Conservation (phyloP, 2,113 vertebrate genomes). For the Cebus imitator region DNA sequence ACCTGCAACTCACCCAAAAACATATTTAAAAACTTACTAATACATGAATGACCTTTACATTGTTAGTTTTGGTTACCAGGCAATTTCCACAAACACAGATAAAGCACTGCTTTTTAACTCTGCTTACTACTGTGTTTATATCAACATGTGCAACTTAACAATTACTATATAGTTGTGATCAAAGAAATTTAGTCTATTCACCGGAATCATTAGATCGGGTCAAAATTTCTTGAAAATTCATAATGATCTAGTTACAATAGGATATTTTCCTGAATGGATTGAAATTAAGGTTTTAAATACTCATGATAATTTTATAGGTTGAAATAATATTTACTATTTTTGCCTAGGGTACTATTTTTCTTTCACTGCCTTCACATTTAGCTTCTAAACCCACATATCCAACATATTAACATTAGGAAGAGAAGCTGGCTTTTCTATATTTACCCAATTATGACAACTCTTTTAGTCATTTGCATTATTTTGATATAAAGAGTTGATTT, state of each 20-base stretch:
- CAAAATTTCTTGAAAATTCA: neutral
- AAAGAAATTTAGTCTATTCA: neutral
- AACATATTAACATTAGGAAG: neutral
- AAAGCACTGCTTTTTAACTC: neutral
- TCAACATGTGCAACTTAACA: neutral
- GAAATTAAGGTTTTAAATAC: neutral
- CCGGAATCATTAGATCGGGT: neutral
- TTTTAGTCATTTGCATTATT: conserved; percentile 8
- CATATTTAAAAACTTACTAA: neutral
- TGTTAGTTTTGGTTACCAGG: neutral
- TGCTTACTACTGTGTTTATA: neutral
- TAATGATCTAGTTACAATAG: neutral
- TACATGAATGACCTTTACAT: neutral
- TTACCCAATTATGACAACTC: neutral
- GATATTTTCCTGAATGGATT: neutral
- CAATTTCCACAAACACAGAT: neutral
- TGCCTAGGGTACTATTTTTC: neutral
- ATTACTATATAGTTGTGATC: neutral
- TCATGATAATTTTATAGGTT: neutral
- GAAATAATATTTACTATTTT: neutral
- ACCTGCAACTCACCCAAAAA: neutral
- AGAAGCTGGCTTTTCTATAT: neutral
- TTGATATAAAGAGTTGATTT: neutral
- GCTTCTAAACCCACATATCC: neutral
- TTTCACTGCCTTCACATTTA: neutral